A percentile compares a stretch with the other conserved stretches of the same genome.
phyloP scores from a whole-genome alignment of 2,113 vertebrate species.

The Nothobranchius furzeri region DNA sequence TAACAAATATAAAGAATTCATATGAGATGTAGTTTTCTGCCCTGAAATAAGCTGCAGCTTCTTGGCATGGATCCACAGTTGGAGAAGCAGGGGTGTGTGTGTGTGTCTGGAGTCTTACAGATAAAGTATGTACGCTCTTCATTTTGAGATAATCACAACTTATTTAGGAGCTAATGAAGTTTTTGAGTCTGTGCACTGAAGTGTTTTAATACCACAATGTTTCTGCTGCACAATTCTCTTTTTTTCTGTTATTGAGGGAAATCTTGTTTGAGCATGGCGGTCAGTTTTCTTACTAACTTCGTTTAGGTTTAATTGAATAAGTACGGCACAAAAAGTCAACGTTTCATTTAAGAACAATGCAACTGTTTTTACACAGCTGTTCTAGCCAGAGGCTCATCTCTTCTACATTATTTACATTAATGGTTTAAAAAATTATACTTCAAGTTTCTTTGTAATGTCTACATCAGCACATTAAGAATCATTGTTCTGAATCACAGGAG shows the following conservation, averaged over 20 bases:
- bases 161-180: not conserved
- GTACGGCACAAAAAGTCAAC: no score
- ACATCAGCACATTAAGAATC: not conserved
- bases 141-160: conserved; percentile 12
- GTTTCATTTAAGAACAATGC: no score
- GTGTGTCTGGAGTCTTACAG: not conserved
- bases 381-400: no score
- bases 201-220: not conserved
- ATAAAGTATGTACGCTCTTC: not conserved
- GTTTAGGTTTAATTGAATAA: not conserved
- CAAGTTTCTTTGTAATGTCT: not conserved
- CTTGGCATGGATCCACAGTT: conserved; percentile 15
- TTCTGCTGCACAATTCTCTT: not conserved
- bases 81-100: not conserved
- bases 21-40: conserved; percentile 31
- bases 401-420: not conserved
- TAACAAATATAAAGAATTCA: conserved; percentile 16
- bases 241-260: not conserved
- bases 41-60: conserved; percentile 1
- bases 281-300: not conserved
- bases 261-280: not conserved
- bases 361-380: no score
- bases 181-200: not conserved
- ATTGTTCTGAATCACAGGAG: no score
- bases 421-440: not conserved